phyloP scores from a whole-genome alignment of 2,888 invertebrate species.

The Laothoe populi region DNA sequence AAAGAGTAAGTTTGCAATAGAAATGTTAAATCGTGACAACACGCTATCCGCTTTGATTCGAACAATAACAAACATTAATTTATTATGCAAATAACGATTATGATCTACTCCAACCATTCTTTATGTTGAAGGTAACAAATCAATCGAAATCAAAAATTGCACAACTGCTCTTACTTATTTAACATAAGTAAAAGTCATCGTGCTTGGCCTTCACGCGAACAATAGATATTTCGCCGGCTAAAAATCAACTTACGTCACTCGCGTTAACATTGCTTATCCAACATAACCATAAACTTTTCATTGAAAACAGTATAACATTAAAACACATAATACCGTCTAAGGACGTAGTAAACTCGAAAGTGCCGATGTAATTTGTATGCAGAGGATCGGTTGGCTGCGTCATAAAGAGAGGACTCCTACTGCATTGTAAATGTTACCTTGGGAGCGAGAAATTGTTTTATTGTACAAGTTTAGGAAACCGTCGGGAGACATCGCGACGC shows the following conservation, averaged over 20 bases:
- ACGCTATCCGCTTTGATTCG: background rate
- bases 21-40: background rate
- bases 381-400: slow-evolving; percentile 55
- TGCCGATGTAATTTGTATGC: slow-evolving; percentile 73
- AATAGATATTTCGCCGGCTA: slow-evolving; percentile 23
- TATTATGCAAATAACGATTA: background rate
- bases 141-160: slow-evolving; percentile 7
- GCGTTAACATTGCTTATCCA: slow-evolving; percentile 32
- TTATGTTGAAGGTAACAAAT: background rate
- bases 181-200: slow-evolving; percentile 17
- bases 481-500: slow-evolving; percentile 30
- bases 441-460: slow-evolving; percentile 57
- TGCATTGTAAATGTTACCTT: slow-evolving; percentile 66
- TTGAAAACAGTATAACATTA: slow-evolving; percentile 40
- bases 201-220: slow-evolving; percentile 2
- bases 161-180: slow-evolving; percentile 8
- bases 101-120: background rate
- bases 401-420: slow-evolving; percentile 65
- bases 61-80: slow-evolving; percentile 1
- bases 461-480: slow-evolving; percentile 50
- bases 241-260: slow-evolving; percentile 22
- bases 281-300: slow-evolving; percentile 35
- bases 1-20: background rate
- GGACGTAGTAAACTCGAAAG: slow-evolving; percentile 52
- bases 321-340: slow-evolving; percentile 25